Evolutionary conservation across 2,888 invertebrate species (phyloP).

Genomic region (Incurvaria masculella): DNA sequence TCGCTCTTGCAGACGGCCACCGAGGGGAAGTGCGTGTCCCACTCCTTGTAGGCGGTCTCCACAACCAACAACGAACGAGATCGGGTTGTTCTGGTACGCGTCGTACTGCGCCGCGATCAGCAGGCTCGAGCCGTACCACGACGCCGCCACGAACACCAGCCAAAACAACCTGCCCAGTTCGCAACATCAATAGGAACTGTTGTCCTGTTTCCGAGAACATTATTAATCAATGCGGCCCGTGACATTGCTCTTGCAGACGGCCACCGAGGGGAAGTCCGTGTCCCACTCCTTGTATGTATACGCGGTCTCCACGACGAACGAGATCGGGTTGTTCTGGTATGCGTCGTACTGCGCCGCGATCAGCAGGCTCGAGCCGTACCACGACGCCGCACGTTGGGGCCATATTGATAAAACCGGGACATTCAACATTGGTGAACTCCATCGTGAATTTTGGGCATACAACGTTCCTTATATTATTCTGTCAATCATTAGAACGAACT

Average conservation of each 20-base stretch:
- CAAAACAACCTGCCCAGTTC: slow-evolving; percentile 66
- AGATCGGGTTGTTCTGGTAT: slow-evolving; percentile 69
- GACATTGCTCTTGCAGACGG: slow-evolving; percentile 70
- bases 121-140: slow-evolving; percentile 59
- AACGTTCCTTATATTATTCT: too few relatives aligned
- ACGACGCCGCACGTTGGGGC: too few relatives aligned
- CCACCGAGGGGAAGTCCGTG: slow-evolving; percentile 68
- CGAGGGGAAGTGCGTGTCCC: slow-evolving; percentile 72
- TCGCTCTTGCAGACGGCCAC: slow-evolving; percentile 70
- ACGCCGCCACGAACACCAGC: slow-evolving; percentile 55
- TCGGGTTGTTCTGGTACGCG: slow-evolving; percentile 67
- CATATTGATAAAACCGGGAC: too few relatives aligned
- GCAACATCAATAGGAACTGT: too few relatives aligned
- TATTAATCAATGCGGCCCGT: slow-evolving; percentile 62
- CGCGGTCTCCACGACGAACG: slow-evolving; percentile 74
- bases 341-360: slow-evolving; percentile 59
- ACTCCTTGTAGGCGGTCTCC: slow-evolving; percentile 72
- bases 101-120: slow-evolving; percentile 58
- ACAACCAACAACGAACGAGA: slow-evolving; percentile 78
- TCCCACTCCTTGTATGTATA: slow-evolving; percentile 76
- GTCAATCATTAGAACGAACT: too few relatives aligned
- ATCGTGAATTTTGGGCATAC: too few relatives aligned
- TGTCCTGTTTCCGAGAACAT: too few relatives aligned
- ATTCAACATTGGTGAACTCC: too few relatives aligned
- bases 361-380: slow-evolving; percentile 58